phyloP scores from a whole-genome alignment of 2,888 invertebrate genomes.

The Notodonta ziczac region DNA sequence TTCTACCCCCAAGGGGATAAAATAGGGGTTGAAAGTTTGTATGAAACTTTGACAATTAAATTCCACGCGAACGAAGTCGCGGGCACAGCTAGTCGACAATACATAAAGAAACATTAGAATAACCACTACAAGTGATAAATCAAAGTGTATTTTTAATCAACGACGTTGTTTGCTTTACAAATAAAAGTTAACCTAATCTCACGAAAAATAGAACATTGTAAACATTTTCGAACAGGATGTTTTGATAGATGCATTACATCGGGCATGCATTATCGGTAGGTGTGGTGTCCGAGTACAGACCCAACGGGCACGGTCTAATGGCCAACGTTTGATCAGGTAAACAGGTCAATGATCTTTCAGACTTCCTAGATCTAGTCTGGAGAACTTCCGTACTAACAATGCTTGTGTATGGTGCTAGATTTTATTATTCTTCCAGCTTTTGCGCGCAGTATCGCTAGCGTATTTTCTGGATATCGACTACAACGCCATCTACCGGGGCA shows the following conservation, averaged over 20 bases:
- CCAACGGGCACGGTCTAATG: neutral
- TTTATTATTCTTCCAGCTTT: no score
- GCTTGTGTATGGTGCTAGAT: neutral
- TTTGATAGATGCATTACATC: conserved; percentile 3
- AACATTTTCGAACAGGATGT: neutral
- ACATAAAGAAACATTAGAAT: no score
- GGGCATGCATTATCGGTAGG: neutral
- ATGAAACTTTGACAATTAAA: no score
- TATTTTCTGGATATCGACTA: no score
- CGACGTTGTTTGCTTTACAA: neutral
- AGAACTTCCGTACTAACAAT: neutral
- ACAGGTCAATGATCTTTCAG: neutral
- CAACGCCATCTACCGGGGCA: no score
- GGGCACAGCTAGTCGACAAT: no score
- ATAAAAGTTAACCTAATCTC: neutral
- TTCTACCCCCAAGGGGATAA: no score
- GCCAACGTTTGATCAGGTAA: neutral
- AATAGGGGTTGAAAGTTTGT: no score
- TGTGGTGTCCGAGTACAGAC: neutral
- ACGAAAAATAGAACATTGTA: neutral
- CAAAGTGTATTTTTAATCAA: no score
- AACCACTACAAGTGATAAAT: no score
- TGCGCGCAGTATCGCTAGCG: no score
- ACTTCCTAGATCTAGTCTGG: conserved; percentile 1
- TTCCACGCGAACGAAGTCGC: no score